Evolutionary conservation across 2,113 vertebrate genomes (phyloP), one percentile per base, ranked within the genome.

Genomic region (Zosterops japonicus): DNA sequence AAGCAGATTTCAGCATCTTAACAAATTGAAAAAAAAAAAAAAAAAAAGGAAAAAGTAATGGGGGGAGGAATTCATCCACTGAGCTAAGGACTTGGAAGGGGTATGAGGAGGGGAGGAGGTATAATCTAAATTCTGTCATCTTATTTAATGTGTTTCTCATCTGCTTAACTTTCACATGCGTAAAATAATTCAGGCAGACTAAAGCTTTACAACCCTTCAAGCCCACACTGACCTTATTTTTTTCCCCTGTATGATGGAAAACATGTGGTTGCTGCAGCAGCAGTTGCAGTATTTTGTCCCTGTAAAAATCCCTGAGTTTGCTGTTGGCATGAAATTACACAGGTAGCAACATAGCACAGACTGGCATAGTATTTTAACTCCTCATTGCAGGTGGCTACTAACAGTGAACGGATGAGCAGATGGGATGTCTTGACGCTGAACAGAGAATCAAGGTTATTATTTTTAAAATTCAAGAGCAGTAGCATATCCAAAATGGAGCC

Each of bases 1-100:
- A 98, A 98, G 98, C 97, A 98, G 97, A 98, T 98, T 98, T 98
- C 96, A 98, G 96, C 96, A 98, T 98, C 98, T 98, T 98, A 98
- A 97, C 97, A 98, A 98, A 98, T 97, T 97, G 69, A 71, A 96
- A 97, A 96, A 94, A 97, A 96, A 89, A 94, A 92, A 69, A 52
- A 89, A 94, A 92, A 69, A 52, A 29, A 7, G 19, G 22, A 56
- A 63, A 81, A 56, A 57, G 27, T 33, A 74, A 49, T 24, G 11
- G 65, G 52, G 53, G 75, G 36, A 76, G 72, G 71, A 95, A 94
- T 96, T 97, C 52, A 96, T 97, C 82, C 81, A 92, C 86, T 80
- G 84, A 96, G 81, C 93, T 97, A 94, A 95, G 94, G 75, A 96
- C 90, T 14, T 31, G 91, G 85, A 96, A 95, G 72, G 70, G 83